Evolutionary conservation across 1,140 invertebrate species (phyloP), one percentile per base, ranked within the genome.

Genomic region (Hycleus cichorii): DNA sequence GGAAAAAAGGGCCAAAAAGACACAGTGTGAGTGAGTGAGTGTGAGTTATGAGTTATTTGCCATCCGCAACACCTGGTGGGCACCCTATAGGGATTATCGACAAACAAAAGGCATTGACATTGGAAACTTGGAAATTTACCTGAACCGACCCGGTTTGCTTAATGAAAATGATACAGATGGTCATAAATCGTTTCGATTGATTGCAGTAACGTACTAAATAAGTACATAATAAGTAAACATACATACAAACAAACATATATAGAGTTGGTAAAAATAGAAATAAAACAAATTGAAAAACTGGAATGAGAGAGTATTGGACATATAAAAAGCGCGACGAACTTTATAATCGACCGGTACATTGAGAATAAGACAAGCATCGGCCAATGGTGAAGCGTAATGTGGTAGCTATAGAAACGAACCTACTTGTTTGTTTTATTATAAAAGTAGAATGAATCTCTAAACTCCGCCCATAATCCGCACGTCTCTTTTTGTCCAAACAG

Each of bases 321-420:
- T 32, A 32, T 32, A 32, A 32, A 32, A 63, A 63, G 50, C 64
- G 32, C 32, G 32, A 32, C 32, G 32, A 32, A 32, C 32, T 32
- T 67, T 63, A 63, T 68, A 69, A 69, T 69, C 67, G 67, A 67
- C 65, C 58, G 64, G 57, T 59, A 59, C 53, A 58, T 50, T 43
- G 57, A 54, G 43, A 48, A 40, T 45, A 54, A 60, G 58, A 55
- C 52, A 54, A 49, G 47, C 52, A 48, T 50, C 54, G 58, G 54
- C 67, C 65, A 69, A 67, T 67, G 60, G 60, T 62, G 54, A 57
- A 49, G 60, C 65, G 67, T 69, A 69, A 66, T 64, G 49, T 64
- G 67, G 67, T 69, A 69, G 67, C 67, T 69, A 69, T 69, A 69
- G 65, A 65, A 69, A 69, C 67, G 64, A 55, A 59, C 49, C 56